Evolutionary conservation across 2,888 invertebrate species (phyloP).

Genomic region (Drosophila paranaensis): DNA sequence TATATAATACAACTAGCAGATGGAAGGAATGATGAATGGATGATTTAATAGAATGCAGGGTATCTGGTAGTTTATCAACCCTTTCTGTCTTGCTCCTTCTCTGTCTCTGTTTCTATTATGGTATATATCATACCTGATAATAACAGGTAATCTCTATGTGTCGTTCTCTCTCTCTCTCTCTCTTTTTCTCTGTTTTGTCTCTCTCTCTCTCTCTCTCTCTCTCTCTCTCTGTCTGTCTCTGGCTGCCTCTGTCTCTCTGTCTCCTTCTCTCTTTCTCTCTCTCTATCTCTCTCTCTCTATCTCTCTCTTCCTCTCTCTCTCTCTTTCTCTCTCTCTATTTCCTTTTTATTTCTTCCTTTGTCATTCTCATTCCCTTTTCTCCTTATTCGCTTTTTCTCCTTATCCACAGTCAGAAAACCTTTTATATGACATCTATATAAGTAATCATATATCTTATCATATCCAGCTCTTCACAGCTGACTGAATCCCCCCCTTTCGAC

Average conservation of each 20-base stretch:
- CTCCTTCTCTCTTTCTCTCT: neutral
- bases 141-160: neutral
- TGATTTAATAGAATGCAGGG: neutral
- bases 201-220: neutral
- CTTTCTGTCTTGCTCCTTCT: neutral
- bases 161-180: neutral
- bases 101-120: neutral
- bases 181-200: neutral
- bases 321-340: neutral
- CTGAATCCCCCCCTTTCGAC: neutral
- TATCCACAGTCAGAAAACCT: too few relatives aligned
- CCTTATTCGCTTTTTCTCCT: too few relatives aligned
- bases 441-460: too few relatives aligned
- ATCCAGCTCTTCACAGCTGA: neutral
- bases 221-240: neutral
- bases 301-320: neutral
- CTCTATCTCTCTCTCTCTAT: neutral
- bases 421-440: too few relatives aligned
- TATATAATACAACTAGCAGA: too few relatives aligned
- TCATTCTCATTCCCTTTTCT: too few relatives aligned
- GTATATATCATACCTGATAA: too few relatives aligned
- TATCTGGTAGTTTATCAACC: neutral
- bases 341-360: too few relatives aligned
- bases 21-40: neutral
- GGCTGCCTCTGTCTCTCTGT: too few relatives aligned